Base-by-base conservation (phyloP, 1,140 invertebrate genomes). In the Danaus plexippus region DNA sequence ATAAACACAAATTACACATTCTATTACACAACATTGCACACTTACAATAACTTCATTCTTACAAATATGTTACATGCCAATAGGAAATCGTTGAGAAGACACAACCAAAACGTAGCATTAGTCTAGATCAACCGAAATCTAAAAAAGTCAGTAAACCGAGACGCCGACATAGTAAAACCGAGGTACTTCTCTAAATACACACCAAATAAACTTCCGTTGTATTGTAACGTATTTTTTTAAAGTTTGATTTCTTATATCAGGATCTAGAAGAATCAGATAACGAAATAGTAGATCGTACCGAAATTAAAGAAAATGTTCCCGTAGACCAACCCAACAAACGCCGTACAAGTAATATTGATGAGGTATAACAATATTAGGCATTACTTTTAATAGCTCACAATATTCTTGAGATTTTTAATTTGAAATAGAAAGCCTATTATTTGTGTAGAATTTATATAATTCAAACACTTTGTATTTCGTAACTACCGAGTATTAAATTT, bases 31-130 rank as follows among this genome's bases (percentile, higher is more conserved):
- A 12, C 42, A 54, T 40, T 47, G 22, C 45, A 53, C 52, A 59
- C 15, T 11, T 45, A 18, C 18, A 43, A 57, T 47, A 44, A 46
- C 46, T 44, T 59, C 18, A 50, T 9, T 46, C 43, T 59, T 46
- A 40, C 32, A 45, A 44, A 61, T 48, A 52, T 45, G 41, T 18
- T 52, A n/a, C 10, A 52, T 47, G 52, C 47, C 40, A 46, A 45
- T 70, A 81, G 77, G 72, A 75, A 65, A 40, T 54, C 11, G 66
- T 48, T 32, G 55, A 71, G 56, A 80, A 66, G 22, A 64, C 67
- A 18, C 71, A 76, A 63, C 61, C 72, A 11, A 75, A 77, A 67
- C 69, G 68, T 66, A 79, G 75, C 53, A 52, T 67, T 52, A 80
- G 69, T 51, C 59, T 80, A 58, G 69, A 80, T 15, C 65, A 69